These are phyloP conservation scores for Nothoprocta pentlandii DNA, from an alignment of 2,113 vertebrate genomes.

Conservation along the genomic window DNA sequence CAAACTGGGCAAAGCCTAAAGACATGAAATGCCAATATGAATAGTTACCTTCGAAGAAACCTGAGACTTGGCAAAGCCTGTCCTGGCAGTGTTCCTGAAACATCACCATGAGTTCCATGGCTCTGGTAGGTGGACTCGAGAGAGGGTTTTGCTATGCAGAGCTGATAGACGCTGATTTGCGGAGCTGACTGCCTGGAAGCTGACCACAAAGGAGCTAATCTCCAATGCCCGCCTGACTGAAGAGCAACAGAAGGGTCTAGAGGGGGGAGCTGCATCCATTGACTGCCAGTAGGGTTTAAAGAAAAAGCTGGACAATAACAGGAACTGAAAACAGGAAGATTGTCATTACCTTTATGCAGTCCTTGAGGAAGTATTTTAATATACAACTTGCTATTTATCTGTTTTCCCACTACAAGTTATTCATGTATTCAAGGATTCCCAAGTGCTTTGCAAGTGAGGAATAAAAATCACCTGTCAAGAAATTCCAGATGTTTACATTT, in stretches of 20 bases:
- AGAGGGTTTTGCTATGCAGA: accelerated
- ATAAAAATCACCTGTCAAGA: constrained; percentile 46
- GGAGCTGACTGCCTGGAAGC: neutral
- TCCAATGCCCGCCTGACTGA: neutral
- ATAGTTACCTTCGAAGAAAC: neutral
- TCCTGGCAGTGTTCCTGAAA: neutral
- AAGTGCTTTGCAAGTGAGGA: constrained; percentile 17
- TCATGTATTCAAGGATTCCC: constrained; percentile 4
- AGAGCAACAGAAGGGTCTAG: neutral
- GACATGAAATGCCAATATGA: neutral
- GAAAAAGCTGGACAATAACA: neutral
- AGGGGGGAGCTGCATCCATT: neutral
- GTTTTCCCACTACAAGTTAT: constrained; percentile 29
- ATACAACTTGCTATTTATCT: neutral
- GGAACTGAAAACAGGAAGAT: neutral
- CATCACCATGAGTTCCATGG: accelerated
- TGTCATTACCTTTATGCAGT: neutral
- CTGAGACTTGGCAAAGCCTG: neutral
- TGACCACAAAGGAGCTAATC: accelerated
- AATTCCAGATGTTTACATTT: constrained; percentile 52
- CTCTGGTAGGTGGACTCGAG: neutral
- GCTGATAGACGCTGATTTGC: neutral
- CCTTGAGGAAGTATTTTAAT: constrained; percentile 16
- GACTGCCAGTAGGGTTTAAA: neutral
- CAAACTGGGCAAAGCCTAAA: neutral